These are phyloP conservation scores for Penaeus indicus DNA, from an alignment of 1,140 invertebrate species.

Conservation along the genomic window DNA sequence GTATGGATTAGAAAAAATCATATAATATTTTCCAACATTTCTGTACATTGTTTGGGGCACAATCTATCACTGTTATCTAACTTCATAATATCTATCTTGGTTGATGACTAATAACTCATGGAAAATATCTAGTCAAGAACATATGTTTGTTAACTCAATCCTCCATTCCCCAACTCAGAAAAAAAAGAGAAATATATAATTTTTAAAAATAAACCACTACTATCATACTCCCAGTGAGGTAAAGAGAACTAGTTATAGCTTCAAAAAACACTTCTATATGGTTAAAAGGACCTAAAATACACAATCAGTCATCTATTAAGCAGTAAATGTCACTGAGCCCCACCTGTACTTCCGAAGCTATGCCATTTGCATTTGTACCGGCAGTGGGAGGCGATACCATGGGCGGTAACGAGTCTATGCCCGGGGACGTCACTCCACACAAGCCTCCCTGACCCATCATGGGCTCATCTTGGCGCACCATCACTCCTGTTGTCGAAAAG, in stretches of 20 bases:
- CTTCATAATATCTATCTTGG: no score
- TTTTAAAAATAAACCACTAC: no score
- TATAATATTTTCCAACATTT: not conserved
- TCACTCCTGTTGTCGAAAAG: constrained; percentile 37
- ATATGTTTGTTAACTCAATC: no score
- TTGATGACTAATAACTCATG: no score
- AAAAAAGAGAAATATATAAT: no score
- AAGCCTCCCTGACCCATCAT: constrained; percentile 56
- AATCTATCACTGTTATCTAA: not conserved
- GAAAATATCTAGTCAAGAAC: no score
- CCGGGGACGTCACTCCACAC: constrained; percentile 41
- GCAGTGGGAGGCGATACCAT: constrained; percentile 5
- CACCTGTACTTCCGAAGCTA: constrained; percentile 51
- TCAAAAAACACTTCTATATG: not conserved
- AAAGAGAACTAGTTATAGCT: no score
- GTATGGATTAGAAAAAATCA: not conserved
- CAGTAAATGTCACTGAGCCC: not conserved
- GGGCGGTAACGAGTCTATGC: constrained; percentile 38
- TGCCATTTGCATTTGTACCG: constrained; percentile 36
- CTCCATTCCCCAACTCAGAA: no score
- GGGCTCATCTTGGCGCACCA: constrained; percentile 54
- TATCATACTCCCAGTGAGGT: no score
- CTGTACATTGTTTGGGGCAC: not conserved
- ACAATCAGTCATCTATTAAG: not conserved
- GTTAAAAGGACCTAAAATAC: not conserved